Conservation (phyloP, 23 tunicate species). For the Trididemnum clinides region DNA sequence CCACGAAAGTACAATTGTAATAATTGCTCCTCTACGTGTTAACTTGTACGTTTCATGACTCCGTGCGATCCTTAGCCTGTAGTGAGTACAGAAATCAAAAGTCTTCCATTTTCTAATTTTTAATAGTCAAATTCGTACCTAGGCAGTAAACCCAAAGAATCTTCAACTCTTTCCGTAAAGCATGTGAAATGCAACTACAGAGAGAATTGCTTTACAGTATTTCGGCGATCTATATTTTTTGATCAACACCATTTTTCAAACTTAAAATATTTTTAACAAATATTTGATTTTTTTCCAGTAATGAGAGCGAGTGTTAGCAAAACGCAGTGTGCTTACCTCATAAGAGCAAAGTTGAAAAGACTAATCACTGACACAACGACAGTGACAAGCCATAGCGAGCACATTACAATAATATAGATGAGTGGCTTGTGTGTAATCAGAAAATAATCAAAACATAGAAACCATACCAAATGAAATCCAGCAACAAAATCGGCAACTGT, state of each 20-base stretch:
- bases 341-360: slow-evolving; percentile 55
- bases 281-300: too few relatives aligned
- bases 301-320: background rate
- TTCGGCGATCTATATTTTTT: too few relatives aligned
- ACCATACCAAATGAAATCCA: slow-evolving; percentile 80
- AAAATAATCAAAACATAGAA: slow-evolving; percentile 57
- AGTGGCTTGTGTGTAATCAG: slow-evolving; percentile 9
- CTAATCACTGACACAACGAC: slow-evolving; percentile 67
- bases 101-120: too few relatives aligned
- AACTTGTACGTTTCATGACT: background rate
- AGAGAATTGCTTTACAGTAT: too few relatives aligned
- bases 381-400: slow-evolving; percentile 77
- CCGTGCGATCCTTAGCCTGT: slow-evolving; percentile 36
- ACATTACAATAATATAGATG: slow-evolving; percentile 55
- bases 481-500: slow-evolving; percentile 79
- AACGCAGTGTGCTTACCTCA: too few relatives aligned
- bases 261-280: too few relatives aligned
- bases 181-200: too few relatives aligned
- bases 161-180: too few relatives aligned
- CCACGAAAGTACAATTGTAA: slow-evolving; percentile 51
- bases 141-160: too few relatives aligned
- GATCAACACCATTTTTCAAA: too few relatives aligned
- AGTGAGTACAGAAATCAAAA: too few relatives aligned
- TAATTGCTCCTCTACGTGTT: slow-evolving; percentile 31
- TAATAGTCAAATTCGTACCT: too few relatives aligned